Evolutionary conservation across 2,888 invertebrate species (phyloP), one percentile per base, ranked within the genome.

Genomic region (Herminia tarsipennalis): DNA sequence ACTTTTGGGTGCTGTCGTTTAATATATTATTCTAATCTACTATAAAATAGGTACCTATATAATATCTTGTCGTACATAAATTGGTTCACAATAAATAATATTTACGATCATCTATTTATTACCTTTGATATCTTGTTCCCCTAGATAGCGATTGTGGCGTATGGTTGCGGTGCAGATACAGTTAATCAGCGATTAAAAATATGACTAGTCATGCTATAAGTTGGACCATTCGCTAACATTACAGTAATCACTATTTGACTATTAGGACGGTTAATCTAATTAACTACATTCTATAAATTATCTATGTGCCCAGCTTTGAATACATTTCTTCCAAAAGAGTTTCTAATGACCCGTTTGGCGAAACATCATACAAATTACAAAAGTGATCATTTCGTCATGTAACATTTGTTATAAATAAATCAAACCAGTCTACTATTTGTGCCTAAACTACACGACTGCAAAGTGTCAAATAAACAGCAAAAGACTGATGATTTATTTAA

Each of bases 201-300:
- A 62, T 67, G 74, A 74, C 70, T 73, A 73, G 73, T 59, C 45
- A 45, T 48, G 47, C 52, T 50, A 48, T 48, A 52, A 56, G 33
- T 41, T 47, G 48, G 56, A 59, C 53, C 33, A 48, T 35, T 44
- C 21, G 36, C 20, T 34, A 54, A 45, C 35, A 46, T 56, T 48
- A 53, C 41, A 49, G 43, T 50, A 40, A 38, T 24, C 37, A 49
- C 36, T 49, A 43, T 50, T 40, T 5, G 28, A 25, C 16, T 46
- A 49, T 40, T 28, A 54, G 50, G 59, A 66, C 61, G 61, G 62
- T 45, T 38, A 32, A 6, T 49, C 36, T 59, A 43, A 40, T 30
- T 56, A 43, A 40, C 30, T 56, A 37, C 45, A 33, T 54, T 43
- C 40, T 46, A 46, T 16, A 22, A 33, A 18, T n/a, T n/a, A n/a